Base-by-base conservation (phyloP, 2,888 invertebrate genomes). In the Drosophila hamatofila region DNA sequence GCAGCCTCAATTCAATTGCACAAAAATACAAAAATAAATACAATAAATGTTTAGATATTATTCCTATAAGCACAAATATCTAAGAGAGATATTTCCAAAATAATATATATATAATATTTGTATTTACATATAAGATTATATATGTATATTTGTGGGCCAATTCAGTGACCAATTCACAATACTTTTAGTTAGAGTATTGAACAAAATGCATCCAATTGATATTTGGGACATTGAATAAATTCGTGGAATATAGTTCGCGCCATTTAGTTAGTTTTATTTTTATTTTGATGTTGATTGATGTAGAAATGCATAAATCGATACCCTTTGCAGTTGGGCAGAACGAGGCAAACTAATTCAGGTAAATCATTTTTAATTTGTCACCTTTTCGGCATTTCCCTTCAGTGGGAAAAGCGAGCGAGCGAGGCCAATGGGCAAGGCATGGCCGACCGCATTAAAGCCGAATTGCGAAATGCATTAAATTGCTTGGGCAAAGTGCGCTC, bases 291-390 rank as follows among this genome's bases (percentile, higher is more conserved):
- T 35, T 44, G 23, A 44, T 16, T 60, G 30, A 33, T 33, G 18
- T 21, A 18, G 46, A 46, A n/a, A 16, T 46, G 5, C 25, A 46
- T 30, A n/a, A 11, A 49, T 18, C 30, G n/a, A 49, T 61, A 48
- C 11, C 16, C 14, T 12, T 12, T 11, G 42, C 21, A 30, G 30
- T 11, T 30, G 21, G 12, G 5, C 6, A 18, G 12, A 42, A 21
- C 21, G 27, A 48, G 42, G 61, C 42, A 23, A 46, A 76, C 71
- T 68, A 81, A 68, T 71, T 74, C 66, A 65, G 64, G 56, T 27
- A 67, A 64, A 78, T 67, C 23, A 39, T 65, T 65, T 55, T 61
- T 72, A 52, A 56, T 64, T 78, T 79, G 64, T 65, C 62, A 74
- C 61, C 60, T 68, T 65, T 54, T 39, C 41, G 46, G 46, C 27